Base-by-base conservation (phyloP, 2,113 vertebrate genomes). In the Psephotus haematonotus region DNA sequence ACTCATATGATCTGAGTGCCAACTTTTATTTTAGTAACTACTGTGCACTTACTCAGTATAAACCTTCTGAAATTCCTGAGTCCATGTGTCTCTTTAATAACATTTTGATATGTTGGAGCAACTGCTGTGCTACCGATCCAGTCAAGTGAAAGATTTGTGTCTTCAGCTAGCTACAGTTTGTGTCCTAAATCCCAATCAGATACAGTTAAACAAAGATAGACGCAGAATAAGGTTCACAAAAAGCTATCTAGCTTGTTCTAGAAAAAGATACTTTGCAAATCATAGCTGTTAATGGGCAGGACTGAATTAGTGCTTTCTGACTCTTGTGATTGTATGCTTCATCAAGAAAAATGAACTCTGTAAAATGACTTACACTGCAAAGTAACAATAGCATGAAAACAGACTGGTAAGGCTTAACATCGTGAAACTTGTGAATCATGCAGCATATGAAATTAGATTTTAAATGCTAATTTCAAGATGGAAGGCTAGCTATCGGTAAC, bases 41-140 rank as follows among this genome's bases (percentile, higher is more conserved):
- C 80, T 78, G 53, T 37, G 78, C 50, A 78, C 93, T 93, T 83
- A 94, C 82, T 87, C n/a, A 33, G 65, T 62, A 62, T 95, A 96
- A 93, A 96, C 87, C 88, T 70, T n/a, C 69, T 64, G 78, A 87
- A 95, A 90, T 92, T 95, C 92, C 70, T 0, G 1, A 86, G 63
- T 65, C 82, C 83, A 25, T 22, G 44, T 64, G 89, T 83, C 64
- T 82, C 70, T 94, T 88, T 92, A 92, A 97, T 97, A 95, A 97
- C 62, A 69, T 98, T 97, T 88, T 74, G 82, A 76, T 98, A 97
- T 29, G 94, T 94, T 68, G 96, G 97, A 97, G 93, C 96, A 96
- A 95, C 95, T 65, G 96, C 74, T 70, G 97, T 64, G n/a, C 93
- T 96, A 70, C 71, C n/a, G 57, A 88, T 90, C 68, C 31, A 87